Evolutionary conservation across 2,113 vertebrate species (phyloP), one percentile per base, ranked within the genome.

Genomic region (Tyto alba): DNA sequence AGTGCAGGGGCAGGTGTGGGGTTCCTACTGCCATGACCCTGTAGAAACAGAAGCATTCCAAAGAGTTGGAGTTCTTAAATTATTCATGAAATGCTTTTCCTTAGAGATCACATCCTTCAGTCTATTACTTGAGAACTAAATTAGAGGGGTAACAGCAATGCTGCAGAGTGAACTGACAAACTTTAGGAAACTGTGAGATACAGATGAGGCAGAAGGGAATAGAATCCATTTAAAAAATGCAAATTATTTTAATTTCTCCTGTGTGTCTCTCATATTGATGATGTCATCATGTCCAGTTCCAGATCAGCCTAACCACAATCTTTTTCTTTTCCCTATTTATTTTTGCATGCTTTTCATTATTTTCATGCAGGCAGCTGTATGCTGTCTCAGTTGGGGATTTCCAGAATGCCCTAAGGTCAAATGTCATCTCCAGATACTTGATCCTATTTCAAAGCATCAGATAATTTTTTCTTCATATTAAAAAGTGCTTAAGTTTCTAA

Each of bases 321-420:
- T 71, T 89, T 85, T 84, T 90, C 26, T 77, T 78, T 91, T 72
- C 7, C 18, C 29, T 36, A 41, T 38, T 75, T 66, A 76, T 36
- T 93, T 95, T 63, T 52, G 4, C 29, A 41, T 89, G 14, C 77
- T 97, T 93, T 95, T 94, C 55, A 68, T 83, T 94, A 90, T 95
- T 93, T 94, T 96, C 82, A 84, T 76, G n/a, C 53, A 95, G 47
- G 59, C 84, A 97, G 67, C n/a, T 95, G 16, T 88, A 77, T 86
- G 16, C 45, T 76, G 13, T 80, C 23, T 89, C 85, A 86, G 57
- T 21, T 91, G 84, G 97, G 43, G 29, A 88, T 95, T 97, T 97
- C 20, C 17, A 38, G 75, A 97, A 96, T 96, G 71, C 94, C 90
- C 77, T 81, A 93, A 94, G 88, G 87, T 96, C 45, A 74, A 88